Evolutionary conservation across 2,888 invertebrate species (phyloP).

Genomic region (Venustoraphidia nigricollis): DNA sequence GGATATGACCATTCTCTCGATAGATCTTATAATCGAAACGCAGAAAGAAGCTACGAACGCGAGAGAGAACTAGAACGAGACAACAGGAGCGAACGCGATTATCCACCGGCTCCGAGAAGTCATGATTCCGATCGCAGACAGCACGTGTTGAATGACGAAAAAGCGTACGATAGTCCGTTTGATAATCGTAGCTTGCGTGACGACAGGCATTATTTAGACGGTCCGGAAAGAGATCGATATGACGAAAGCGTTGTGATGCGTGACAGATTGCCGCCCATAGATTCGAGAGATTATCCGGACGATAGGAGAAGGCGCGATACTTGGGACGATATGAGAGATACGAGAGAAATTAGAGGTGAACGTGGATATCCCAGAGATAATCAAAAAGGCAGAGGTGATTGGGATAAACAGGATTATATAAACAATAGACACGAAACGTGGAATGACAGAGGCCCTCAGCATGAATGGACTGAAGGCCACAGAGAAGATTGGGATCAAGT

Average conservation of each 20-base stretch:
- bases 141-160: conserved; percentile 17
- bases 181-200: conserved; percentile 27
- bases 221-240: conserved; percentile 1
- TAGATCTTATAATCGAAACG: conserved; percentile 20
- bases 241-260: conserved; percentile 11
- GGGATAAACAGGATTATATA: conserved; percentile 22
- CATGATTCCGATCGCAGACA: conserved; percentile 20
- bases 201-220: conserved; percentile 25
- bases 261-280: conserved; percentile 18
- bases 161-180: conserved; percentile 29
- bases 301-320: conserved; percentile 19
- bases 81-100: conserved; percentile 18
- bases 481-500: conserved; percentile 24
- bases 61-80: conserved; percentile 23
- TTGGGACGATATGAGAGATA: conserved; percentile 11
- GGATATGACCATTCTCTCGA: conserved; percentile 30
- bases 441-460: conserved; percentile 30
- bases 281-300: conserved; percentile 21
- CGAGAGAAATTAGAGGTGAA: conserved; percentile 16
- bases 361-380: conserved; percentile 20
- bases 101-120: conserved; percentile 18
- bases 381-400: conserved; percentile 20
- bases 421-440: conserved; percentile 34
- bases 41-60: conserved; percentile 21
- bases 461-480: conserved; percentile 32